These are phyloP conservation scores for Zonitis immaculata DNA, from an alignment of 2,888 invertebrate genomes.

Conservation along the genomic window DNA sequence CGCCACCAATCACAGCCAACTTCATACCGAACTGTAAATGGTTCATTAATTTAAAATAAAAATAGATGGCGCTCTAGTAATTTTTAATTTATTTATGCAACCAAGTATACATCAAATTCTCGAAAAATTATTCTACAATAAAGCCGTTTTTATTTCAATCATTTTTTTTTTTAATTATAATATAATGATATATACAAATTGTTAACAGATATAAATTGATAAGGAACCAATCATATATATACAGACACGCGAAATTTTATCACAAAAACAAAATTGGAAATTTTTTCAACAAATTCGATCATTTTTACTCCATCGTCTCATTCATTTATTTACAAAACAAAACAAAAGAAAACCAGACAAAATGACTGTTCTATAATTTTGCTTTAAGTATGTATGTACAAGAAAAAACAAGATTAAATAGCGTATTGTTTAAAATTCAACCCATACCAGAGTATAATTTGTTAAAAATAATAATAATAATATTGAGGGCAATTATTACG, in stretches of 20 bases:
- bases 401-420: too few species aligned
- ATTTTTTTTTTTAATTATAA: too few species aligned
- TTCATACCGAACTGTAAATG: not conserved
- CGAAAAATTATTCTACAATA: not conserved
- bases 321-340: conserved; percentile 21
- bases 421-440: too few species aligned
- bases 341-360: too few species aligned
- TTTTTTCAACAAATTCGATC: not conserved
- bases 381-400: too few species aligned
- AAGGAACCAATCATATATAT: not conserved
- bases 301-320: too few species aligned
- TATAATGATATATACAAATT: too few species aligned
- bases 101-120: not conserved
- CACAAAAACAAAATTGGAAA: not conserved
- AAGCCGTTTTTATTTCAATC: not conserved
- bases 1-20: not conserved
- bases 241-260: not conserved
- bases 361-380: not conserved
- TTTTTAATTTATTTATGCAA: not conserved
- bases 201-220: too few species aligned
- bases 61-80: not conserved
- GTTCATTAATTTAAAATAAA: not conserved
- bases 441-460: too few species aligned
- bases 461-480: too few species aligned
- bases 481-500: too few species aligned